phyloP scores from a whole-genome alignment of 53 echinoderm and acorn worm species.

The Zoroaster sp. region DNA sequence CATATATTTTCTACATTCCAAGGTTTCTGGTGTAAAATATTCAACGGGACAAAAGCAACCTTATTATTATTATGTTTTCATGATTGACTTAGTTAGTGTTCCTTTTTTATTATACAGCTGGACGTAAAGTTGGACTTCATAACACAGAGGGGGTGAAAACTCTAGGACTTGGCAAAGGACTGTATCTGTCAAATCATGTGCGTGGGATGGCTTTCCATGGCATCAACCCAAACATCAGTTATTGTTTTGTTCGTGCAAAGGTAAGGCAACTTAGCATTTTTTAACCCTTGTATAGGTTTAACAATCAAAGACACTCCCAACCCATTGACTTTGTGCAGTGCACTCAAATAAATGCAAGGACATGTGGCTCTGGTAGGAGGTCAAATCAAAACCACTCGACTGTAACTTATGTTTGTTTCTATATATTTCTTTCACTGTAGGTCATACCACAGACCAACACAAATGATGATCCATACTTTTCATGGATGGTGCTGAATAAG shows the following conservation, averaged over 20 bases:
- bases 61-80: too few species aligned
- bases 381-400: not conserved
- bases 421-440: not conserved
- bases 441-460: too few species aligned
- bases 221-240: conserved; percentile 40
- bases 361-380: too few species aligned
- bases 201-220: conserved; percentile 22
- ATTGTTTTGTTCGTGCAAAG: conserved; percentile 49
- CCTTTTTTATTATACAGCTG: conserved; percentile 29
- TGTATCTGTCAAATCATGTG: conserved; percentile 37
- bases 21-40: too few species aligned
- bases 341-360: too few species aligned
- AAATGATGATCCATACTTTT: conserved; percentile 37
- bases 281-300: too few species aligned
- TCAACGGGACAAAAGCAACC: too few species aligned
- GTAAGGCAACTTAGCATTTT: conserved; percentile 23
- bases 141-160: conserved; percentile 40
- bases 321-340: too few species aligned
- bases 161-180: conserved; percentile 51
- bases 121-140: conserved; percentile 35
- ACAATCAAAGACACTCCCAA: too few species aligned
- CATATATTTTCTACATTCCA: too few species aligned
- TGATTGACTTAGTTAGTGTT: too few species aligned
- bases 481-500: conserved; percentile 62
- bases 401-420: not conserved